phyloP scores from a whole-genome alignment of 2,888 invertebrate genomes.

The Oscheius myriophilus region DNA sequence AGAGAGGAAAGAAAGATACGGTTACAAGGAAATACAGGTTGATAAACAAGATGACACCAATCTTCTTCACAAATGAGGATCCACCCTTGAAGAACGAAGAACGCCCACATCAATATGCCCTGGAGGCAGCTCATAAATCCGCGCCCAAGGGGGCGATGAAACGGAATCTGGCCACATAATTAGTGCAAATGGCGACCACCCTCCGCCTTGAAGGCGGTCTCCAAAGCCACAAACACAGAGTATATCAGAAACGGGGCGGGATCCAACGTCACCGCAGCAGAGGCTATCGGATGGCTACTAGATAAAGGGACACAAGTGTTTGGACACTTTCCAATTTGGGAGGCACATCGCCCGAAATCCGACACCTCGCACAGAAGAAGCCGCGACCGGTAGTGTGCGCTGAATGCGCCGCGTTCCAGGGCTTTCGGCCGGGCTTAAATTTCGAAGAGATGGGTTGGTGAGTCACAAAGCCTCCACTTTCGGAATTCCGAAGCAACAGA shows the following conservation, averaged over 20 bases:
- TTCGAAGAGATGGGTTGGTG: not conserved
- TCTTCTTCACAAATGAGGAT: slow-evolving; percentile 13
- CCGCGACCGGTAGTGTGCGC: slow-evolving; percentile 10
- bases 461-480: slow-evolving; percentile 10
- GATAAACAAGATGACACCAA: slow-evolving; percentile 5
- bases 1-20: slow-evolving; percentile 5
- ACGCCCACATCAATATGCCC: slow-evolving; percentile 28
- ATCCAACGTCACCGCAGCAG: not conserved
- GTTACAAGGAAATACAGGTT: not conserved
- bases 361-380: slow-evolving; percentile 19
- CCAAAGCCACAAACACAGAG: too few species aligned
- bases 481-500: slow-evolving; percentile 1
- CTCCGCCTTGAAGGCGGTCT: too few species aligned
- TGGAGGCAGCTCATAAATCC: slow-evolving; percentile 25
- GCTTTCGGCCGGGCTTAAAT: slow-evolving; percentile 12
- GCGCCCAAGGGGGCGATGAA: slow-evolving; percentile 25
- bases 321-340: slow-evolving; percentile 31
- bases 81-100: slow-evolving; percentile 15
- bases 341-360: slow-evolving; percentile 28
- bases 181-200: slow-evolving; percentile 1
- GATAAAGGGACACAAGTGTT: slow-evolving; percentile 25
- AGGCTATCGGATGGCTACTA: not conserved
- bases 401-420: slow-evolving; percentile 2
- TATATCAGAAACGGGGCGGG: too few species aligned
- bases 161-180: slow-evolving; percentile 24